Conservation (phyloP, 2,113 vertebrate genomes). For the Phyllopteryx taeniolatus region DNA sequence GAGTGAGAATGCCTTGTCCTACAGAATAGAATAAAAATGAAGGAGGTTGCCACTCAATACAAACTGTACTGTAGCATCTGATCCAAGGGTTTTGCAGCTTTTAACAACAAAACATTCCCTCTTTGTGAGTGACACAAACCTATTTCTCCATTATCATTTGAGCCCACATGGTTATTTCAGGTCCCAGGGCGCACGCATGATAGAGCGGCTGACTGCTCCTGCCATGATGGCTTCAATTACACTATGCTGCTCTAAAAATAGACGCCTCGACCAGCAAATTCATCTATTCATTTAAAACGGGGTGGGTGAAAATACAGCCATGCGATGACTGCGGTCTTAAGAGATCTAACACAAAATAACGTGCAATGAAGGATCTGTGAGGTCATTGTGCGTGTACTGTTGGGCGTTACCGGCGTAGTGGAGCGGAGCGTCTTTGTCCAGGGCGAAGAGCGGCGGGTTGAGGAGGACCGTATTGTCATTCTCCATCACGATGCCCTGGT, state of each 20-base stretch:
- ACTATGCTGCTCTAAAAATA: slow-evolving; percentile 61
- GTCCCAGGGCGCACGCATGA: slow-evolving; percentile 30
- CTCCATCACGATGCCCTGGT: slow-evolving; percentile 98
- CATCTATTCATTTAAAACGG: slow-evolving; percentile 10
- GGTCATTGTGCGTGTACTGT: slow-evolving; percentile 8
- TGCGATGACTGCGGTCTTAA: slow-evolving; percentile 6
- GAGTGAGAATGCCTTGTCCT: slow-evolving; percentile 3
- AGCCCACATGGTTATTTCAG: slow-evolving; percentile 51
- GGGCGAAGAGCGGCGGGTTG: slow-evolving; percentile 91
- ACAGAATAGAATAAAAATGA: slow-evolving; percentile 17
- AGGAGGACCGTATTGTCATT: slow-evolving; percentile 97
- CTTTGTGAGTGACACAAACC: slow-evolving; percentile 29
- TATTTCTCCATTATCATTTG: slow-evolving; percentile 44
- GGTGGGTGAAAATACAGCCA: slow-evolving; percentile 6
- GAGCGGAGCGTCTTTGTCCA: slow-evolving; percentile 96
- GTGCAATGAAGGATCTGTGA: neutral
- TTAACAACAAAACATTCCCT: slow-evolving; percentile 36
- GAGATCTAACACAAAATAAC: neutral
- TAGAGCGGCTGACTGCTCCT: slow-evolving; percentile 38
- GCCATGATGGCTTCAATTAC: slow-evolving; percentile 53
- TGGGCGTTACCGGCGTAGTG: slow-evolving; percentile 87
- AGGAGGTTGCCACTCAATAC: slow-evolving; percentile 13
- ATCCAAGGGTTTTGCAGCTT: slow-evolving; percentile 27
- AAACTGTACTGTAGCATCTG: slow-evolving; percentile 5
- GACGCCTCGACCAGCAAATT: slow-evolving; percentile 37